These are phyloP conservation scores for Cinclus mexicanus DNA, from an alignment of 2,113 vertebrate species.

Conservation along the genomic window DNA sequence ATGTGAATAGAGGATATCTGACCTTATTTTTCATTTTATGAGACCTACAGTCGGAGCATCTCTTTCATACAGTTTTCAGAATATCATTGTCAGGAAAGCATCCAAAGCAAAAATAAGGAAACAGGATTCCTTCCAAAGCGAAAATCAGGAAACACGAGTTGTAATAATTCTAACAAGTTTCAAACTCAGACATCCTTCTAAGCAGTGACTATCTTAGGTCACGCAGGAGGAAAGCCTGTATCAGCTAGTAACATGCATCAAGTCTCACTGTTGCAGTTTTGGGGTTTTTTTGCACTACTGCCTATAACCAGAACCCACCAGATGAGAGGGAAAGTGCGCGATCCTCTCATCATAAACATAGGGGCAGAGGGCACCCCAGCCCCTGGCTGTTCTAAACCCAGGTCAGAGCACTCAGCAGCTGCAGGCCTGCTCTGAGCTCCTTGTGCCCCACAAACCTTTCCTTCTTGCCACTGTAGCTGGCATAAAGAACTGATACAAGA, in stretches of 20 bases:
- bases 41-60: not conserved
- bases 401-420: not conserved
- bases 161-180: not conserved
- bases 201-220: not conserved
- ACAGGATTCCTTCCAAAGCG: not conserved
- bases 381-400: not conserved
- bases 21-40: not conserved
- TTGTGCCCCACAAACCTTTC: not conserved
- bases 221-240: not conserved
- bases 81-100: not conserved
- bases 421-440: not conserved
- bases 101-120: not conserved
- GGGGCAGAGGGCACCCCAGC: not conserved
- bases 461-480: rapidly evolving
- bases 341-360: not conserved
- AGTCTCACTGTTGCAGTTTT: not conserved
- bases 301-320: not conserved
- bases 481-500: rapidly evolving
- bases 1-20: not conserved
- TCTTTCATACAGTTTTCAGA: not conserved
- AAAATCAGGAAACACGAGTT: not conserved
- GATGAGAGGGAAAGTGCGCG: not conserved
- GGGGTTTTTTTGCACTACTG: not conserved
- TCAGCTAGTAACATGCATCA: not conserved
- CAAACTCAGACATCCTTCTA: not conserved